Conservation (phyloP, 2,888 invertebrate genomes). For the Drepana falcataria region DNA sequence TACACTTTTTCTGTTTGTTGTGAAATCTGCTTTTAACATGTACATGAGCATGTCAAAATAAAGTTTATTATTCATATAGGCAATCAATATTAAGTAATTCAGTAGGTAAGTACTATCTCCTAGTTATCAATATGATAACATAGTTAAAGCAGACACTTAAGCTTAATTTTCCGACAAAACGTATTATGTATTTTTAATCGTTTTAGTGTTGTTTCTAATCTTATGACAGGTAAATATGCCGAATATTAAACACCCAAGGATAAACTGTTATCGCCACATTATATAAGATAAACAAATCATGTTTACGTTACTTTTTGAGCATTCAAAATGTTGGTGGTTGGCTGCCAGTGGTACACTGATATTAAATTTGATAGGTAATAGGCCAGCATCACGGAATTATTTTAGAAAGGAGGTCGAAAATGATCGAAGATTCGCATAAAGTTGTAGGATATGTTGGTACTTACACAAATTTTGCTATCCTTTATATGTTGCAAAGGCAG, state of each 20-base stretch:
- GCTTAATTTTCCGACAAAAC: too few species aligned
- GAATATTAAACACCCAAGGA: background rate
- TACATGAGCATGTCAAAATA: too few species aligned
- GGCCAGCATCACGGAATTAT: background rate
- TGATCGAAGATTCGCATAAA: background rate
- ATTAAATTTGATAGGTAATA: background rate
- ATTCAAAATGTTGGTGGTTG: too few species aligned
- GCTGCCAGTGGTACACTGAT: too few species aligned
- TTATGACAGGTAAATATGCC: background rate
- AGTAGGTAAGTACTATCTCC: background rate
- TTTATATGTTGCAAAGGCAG: conserved; percentile 36
- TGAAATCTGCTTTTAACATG: too few species aligned
- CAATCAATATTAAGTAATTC: too few species aligned
- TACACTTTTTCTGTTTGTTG: too few species aligned
- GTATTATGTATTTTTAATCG: too few species aligned
- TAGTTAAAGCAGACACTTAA: background rate
- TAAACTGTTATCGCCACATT: background rate
- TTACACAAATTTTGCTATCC: conserved; percentile 45
- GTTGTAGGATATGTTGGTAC: conserved; percentile 21
- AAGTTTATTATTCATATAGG: too few species aligned
- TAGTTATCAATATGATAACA: background rate
- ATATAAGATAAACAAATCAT: background rate
- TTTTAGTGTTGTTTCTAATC: too few species aligned
- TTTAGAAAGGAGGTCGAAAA: background rate
- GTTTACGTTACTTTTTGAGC: background rate